These are phyloP conservation scores for Spinus pinus DNA, from an alignment of 2,797 vertebrate species.

Conservation along the genomic window DNA sequence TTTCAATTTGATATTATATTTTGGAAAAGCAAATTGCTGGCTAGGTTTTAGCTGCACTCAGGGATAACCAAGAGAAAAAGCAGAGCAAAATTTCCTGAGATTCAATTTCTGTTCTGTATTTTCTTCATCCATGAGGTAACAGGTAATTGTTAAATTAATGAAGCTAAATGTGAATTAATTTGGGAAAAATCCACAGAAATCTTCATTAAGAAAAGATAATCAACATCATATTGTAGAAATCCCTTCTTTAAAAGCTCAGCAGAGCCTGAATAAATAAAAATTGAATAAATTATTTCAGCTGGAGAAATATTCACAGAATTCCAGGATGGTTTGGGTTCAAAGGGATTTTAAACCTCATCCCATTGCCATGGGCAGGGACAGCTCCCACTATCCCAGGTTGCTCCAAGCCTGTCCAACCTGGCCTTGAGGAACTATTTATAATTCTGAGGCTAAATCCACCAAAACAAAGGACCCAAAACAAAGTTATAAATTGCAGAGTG, in stretches of 20 bases:
- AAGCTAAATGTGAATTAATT: neutral
- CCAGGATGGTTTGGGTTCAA: neutral
- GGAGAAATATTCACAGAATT: neutral
- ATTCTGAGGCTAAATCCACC: neutral
- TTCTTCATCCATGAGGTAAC: neutral
- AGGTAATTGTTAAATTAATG: neutral
- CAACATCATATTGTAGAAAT: neutral
- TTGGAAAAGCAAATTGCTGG: neutral
- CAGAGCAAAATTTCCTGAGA: neutral
- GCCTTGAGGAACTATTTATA: neutral
- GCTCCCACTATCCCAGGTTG: neutral
- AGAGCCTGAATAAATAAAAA: neutral
- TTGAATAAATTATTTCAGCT: neutral
- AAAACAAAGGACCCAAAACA: neutral
- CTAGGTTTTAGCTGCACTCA: neutral
- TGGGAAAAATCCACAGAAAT: neutral
- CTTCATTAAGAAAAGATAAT: neutral
- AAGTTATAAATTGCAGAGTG: neutral
- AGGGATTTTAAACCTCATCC: neutral
- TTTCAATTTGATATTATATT: neutral
- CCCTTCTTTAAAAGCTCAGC: neutral
- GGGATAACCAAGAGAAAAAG: neutral
- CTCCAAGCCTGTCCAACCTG: neutral
- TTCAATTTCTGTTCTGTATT: neutral
- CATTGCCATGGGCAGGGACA: neutral